Evolutionary conservation across 2,888 invertebrate species (phyloP).

Genomic region (Unio pictorum): DNA sequence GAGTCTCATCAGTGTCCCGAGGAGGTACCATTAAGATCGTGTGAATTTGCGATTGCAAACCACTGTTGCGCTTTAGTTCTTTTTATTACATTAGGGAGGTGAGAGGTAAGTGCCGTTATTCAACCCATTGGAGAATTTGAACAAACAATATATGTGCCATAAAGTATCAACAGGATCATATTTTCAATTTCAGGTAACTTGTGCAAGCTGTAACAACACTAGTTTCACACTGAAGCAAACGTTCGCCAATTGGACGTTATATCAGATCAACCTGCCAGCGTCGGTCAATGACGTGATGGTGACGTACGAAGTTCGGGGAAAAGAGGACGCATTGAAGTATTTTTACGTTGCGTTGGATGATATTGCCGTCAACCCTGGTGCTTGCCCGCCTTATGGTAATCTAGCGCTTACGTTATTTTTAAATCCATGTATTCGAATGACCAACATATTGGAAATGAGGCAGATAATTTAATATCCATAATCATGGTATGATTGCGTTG

Average conservation of each 20-base stretch:
- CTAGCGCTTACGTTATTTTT: neutral
- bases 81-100: no score
- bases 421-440: neutral
- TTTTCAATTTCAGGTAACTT: no score
- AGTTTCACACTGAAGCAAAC: slow-evolving; percentile 25
- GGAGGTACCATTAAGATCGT: no score
- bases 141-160: neutral
- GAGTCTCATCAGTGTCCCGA: no score
- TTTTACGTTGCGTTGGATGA: slow-evolving; percentile 53
- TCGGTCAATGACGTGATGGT: slow-evolving; percentile 20
- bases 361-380: slow-evolving; percentile 40
- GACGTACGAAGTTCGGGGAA: slow-evolving; percentile 43
- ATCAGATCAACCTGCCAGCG: slow-evolving; percentile 45
- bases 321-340: slow-evolving; percentile 10
- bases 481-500: neutral
- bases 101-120: no score
- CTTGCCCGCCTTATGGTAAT: slow-evolving; percentile 52
- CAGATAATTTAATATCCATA: no score
- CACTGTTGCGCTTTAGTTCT: no score
- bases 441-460: no score
- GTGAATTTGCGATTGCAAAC: no score
- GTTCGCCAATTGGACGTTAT: slow-evolving; percentile 39
- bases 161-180: no score
- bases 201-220: no score
- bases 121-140: neutral